Evolutionary conservation across 2,888 invertebrate genomes (phyloP), one percentile per base, ranked within the genome.

Genomic region (Ormyrus pomaceus): DNA sequence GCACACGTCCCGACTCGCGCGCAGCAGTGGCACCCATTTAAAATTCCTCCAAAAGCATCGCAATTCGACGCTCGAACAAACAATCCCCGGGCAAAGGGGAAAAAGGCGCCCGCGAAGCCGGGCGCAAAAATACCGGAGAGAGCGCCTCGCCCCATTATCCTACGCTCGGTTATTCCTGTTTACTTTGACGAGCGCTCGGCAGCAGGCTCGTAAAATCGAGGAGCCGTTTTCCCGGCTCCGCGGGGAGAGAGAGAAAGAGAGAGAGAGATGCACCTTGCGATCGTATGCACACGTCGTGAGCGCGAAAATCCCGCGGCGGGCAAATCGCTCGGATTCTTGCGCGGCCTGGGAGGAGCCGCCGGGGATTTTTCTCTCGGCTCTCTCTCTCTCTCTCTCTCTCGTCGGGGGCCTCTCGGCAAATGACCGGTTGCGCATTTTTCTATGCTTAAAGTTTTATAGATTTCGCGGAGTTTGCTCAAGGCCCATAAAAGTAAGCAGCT

Each of bases 341-440:
- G 45, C 79, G 46, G 45, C 64, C 51, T 74, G 74, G 80, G 80
- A 80, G 75, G 76, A 76, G 70, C 69, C 48, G 6, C 62, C 13
- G 4, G n/a, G 50, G 65, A 76, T 80, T 76, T 76, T 79, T 79
- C 79, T 74, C 66, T 59, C 61, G 55, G 55, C 34, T 34, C 19
- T 19, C 19, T 19, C 19, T 19, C 19, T 19, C 19, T 19, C n/a
- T n/a, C n/a, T n/a, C 19, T 19, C 19, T 19, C 34, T 34, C 34
- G 34, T 6, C n/a, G 34, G 6, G n/a, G 10, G 34, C n/a, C 13
- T 19, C 65, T 19, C 65, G 66, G 53, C 61, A 70, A 79, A 79
- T 75, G 74, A 79, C 66, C 70, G 75, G 75, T 75, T 75, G 45
- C 45, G 53, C 13, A 66, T 65, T 71, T 77, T 77, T 71, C 72